Conservation (phyloP, 2,797 vertebrate species). For the Typhlichthys eigenmanni region DNA sequence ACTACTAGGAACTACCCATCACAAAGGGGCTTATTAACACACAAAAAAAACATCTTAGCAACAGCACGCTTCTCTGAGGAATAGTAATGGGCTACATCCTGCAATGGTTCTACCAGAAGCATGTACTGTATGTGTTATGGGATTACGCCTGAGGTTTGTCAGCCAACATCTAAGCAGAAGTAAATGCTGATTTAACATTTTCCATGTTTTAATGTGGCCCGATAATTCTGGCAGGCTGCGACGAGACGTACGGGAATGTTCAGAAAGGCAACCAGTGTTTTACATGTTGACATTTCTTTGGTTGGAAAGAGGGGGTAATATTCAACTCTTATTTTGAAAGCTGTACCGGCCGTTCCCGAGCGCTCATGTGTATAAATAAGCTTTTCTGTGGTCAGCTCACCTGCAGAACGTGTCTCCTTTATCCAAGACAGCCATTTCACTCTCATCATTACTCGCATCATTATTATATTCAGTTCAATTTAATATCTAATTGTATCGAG, state of each 20-base stretch:
- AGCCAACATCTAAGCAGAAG: slow-evolving; percentile 62
- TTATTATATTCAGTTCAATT: neutral
- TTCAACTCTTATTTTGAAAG: slow-evolving; percentile 71
- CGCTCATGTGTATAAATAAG: slow-evolving; percentile 67
- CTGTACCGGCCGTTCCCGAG: slow-evolving; percentile 50
- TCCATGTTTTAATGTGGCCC: slow-evolving; percentile 75
- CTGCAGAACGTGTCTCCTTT: slow-evolving; percentile 48
- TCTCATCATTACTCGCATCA: neutral
- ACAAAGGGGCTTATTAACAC: slow-evolving; percentile 1
- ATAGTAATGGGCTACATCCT: slow-evolving; percentile 25
- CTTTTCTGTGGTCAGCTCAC: slow-evolving; percentile 67
- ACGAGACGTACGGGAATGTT: slow-evolving; percentile 67
- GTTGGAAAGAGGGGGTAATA: slow-evolving; percentile 65
- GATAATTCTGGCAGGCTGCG: slow-evolving; percentile 71
- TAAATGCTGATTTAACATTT: slow-evolving; percentile 73
- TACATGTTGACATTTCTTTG: slow-evolving; percentile 71
- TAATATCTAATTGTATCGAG: neutral
- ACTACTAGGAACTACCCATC: neutral
- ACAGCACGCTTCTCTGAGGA: slow-evolving; percentile 29
- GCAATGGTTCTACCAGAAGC: slow-evolving; percentile 35
- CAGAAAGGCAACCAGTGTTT: slow-evolving; percentile 70
- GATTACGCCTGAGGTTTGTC: slow-evolving; percentile 48
- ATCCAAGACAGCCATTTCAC: slow-evolving; percentile 37
- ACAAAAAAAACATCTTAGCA: neutral
- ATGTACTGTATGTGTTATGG: slow-evolving; percentile 44